phyloP scores from a whole-genome alignment of 30 jellyfish, hydroid and myxozoan species.

The Sanderia malayensis region DNA sequence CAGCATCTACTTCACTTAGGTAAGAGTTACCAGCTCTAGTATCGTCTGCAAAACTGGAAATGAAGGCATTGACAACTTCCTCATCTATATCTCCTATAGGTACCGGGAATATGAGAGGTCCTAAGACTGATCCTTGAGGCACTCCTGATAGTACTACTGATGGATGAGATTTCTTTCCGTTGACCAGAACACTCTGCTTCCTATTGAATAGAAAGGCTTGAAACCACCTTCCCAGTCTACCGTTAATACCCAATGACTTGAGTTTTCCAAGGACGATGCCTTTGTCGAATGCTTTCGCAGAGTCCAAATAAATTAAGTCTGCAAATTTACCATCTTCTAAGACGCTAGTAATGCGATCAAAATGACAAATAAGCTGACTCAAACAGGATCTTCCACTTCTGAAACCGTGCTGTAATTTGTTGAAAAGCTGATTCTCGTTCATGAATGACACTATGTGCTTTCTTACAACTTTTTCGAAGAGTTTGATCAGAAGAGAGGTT shows the following conservation, averaged over 20 bases:
- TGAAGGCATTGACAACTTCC: not conserved
- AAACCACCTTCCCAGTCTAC: not conserved
- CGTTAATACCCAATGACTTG: not conserved
- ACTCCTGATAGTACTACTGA: not conserved
- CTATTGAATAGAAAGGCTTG: conserved; percentile 22
- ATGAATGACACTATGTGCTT: conserved; percentile 6
- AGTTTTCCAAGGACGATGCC: conserved; percentile 4
- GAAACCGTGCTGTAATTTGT: conserved; percentile 21
- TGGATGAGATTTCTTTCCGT: not conserved
- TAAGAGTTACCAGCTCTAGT: not conserved
- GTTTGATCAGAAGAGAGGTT: not conserved
- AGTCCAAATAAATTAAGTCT: conserved; percentile 14
- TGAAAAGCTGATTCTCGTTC: conserved; percentile 7
- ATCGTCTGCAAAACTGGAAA: conserved; percentile 17
- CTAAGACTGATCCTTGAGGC: conserved; percentile 9
- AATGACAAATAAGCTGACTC: conserved; percentile 7
- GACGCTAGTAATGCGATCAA: not conserved
- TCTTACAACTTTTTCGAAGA: not conserved
- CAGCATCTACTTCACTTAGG: not conserved
- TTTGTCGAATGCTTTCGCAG: conserved; percentile 19
- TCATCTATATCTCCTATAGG: conserved; percentile 3
- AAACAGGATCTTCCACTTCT: conserved; percentile 23
- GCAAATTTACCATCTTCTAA: not conserved
- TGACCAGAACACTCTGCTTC: conserved; percentile 3
- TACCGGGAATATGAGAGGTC: conserved; percentile 12